Evolutionary conservation across 2,888 invertebrate species (phyloP).

Genomic region (Nymphalis c-album): DNA sequence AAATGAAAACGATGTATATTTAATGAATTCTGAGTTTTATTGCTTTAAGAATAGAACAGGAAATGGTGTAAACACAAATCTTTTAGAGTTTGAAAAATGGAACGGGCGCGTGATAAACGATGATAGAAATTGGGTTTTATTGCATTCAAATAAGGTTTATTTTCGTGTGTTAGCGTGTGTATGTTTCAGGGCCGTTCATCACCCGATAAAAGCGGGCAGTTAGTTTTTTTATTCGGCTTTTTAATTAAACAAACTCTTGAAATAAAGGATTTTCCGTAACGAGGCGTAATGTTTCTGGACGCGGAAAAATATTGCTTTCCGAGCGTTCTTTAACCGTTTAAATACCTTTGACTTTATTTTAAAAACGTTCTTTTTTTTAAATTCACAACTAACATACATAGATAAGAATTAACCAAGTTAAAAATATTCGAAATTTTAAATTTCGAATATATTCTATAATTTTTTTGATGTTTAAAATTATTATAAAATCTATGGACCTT

Average conservation of each 20-base stretch:
- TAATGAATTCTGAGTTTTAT: conserved; percentile 73
- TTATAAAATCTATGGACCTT: not conserved
- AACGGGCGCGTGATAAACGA: conserved; percentile 27
- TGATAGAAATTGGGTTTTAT: conserved; percentile 42
- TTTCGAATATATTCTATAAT: too few species aligned
- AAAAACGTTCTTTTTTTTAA: conserved; percentile 2
- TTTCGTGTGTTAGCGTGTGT: conserved; percentile 40
- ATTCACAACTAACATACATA: not conserved
- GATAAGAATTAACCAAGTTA: not conserved
- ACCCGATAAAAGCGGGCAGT: conserved; percentile 71
- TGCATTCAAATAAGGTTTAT: conserved; percentile 44
- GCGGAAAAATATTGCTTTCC: conserved; percentile 48
- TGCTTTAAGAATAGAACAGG: conserved; percentile 70
- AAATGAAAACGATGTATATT: conserved; percentile 48
- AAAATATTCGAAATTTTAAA: not conserved
- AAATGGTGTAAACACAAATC: conserved; percentile 67
- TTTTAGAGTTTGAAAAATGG: conserved; percentile 57
- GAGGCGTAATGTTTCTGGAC: conserved; percentile 52
- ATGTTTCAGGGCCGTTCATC: conserved; percentile 64
- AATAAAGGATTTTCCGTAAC: conserved; percentile 66
- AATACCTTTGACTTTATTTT: conserved; percentile 19
- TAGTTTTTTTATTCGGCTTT: conserved; percentile 76
- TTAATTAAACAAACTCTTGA: conserved; percentile 75
- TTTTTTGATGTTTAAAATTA: not conserved
- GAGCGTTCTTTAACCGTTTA: conserved; percentile 24